Evolutionary conservation across 2,797 vertebrate genomes (phyloP), one percentile per base, ranked within the genome.

Genomic region (Notolabrus celidotus): DNA sequence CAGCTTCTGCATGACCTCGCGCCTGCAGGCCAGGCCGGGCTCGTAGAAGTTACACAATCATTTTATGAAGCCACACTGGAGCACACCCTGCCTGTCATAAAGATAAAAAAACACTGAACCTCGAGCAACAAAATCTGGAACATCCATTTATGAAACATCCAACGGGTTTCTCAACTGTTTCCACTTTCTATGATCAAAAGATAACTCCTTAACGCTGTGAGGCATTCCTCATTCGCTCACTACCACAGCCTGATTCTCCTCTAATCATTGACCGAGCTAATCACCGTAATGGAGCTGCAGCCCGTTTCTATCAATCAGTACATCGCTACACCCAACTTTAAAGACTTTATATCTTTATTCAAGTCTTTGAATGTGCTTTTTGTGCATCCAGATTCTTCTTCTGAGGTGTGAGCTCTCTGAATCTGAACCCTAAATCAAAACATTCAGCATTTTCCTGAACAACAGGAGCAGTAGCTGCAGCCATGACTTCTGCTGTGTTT

Each of bases 21-120:
- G 70, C 60, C 57, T 66, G 72, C 34, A 47, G 64, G 45, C 56
- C 74, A 54, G 59, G 41, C 10, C 29, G 71, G 55, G 45, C 57
- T 77, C 68, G 59, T 3, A 38, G 52, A 20, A 56, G 87, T 93
- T 93, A 78, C 89, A 76, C 87, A 92, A 92, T 45, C 7, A 14
- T 80, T 90, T 91, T 90, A 88, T 92, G 80, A 88, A 89, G 77
- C 71, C 72, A 33, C 43, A 77, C 52, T 22, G 0, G 39, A 82
- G 67, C 85, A 90, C 88, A 47, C 83, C 90, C 88, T 31, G 11
- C 51, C 41, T 66, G 90, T 76, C 88, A 78, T 95, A 93, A 94
- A 95, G 92, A 93, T 94, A 93, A 51, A 93, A 88, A 93, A 87
- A 77, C 66, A 16, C 49, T 33, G 74, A 82, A 89, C 88, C 77